Percentiles rank a stretch among this genome's conserved stretches.
These are phyloP conservation scores for Cheilosia soror DNA, from an alignment of 2,888 invertebrate species.

Conservation along the genomic window DNA sequence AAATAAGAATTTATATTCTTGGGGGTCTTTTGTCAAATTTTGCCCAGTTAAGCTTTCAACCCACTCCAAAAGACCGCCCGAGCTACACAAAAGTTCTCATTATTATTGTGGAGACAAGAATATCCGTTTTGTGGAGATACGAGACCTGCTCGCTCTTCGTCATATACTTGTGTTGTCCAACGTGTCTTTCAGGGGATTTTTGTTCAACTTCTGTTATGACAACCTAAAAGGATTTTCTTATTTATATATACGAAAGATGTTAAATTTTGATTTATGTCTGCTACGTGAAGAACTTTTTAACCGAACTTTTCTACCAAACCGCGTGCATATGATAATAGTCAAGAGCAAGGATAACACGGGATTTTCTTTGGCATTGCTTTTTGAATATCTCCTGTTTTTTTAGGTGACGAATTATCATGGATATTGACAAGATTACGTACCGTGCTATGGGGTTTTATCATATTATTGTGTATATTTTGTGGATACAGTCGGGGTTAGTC, in stretches of 20 bases:
- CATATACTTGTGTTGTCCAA: constrained; percentile 62
- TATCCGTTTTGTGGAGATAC: constrained; percentile 58
- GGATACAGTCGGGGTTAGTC: not conserved
- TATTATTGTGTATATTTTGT: constrained; percentile 7
- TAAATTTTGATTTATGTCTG: constrained; percentile 75
- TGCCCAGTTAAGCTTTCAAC: constrained; percentile 66
- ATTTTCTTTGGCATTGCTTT: constrained; percentile 35
- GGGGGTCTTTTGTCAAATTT: constrained; percentile 68
- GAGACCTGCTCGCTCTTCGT: not conserved
- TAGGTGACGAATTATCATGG: constrained; percentile 50
- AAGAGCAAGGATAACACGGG: constrained; percentile 64
- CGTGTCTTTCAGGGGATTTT: constrained; percentile 71
- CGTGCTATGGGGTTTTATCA: constrained; percentile 10
- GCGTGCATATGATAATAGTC: constrained; percentile 38
- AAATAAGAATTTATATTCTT: constrained; percentile 71
- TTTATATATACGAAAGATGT: constrained; percentile 66
- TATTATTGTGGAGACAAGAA: constrained; percentile 58
- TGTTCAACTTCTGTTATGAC: constrained; percentile 71
- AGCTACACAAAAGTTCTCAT: constrained; percentile 64
- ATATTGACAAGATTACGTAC: constrained; percentile 58
- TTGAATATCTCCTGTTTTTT: constrained; percentile 36
- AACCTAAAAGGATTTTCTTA: constrained; percentile 75
- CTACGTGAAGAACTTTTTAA: constrained; percentile 68
- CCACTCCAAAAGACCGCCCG: not conserved
- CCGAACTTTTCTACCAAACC: constrained; percentile 35